A percentile compares a stretch with the other conserved stretches of the same genome.
Conservation (phyloP, 1,140 invertebrate genomes). For the Neodiprion pinetum region DNA sequence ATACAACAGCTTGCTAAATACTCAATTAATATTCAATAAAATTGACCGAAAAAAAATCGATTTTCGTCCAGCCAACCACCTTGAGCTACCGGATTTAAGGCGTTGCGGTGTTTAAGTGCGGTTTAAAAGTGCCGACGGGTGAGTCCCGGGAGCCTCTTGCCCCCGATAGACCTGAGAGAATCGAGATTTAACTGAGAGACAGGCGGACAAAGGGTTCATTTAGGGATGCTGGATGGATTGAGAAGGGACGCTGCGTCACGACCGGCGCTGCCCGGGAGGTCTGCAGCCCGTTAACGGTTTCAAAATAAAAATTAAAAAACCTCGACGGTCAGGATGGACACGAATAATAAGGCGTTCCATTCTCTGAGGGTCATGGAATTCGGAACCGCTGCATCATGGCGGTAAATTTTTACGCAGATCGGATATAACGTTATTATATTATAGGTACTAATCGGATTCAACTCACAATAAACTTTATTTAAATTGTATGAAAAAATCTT, state of each 20-base stretch:
- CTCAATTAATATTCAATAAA: background rate
- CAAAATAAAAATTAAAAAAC: background rate
- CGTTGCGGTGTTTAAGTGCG: background rate
- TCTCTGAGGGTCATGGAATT: too few species aligned
- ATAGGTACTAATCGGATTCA: too few species aligned
- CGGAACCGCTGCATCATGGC: too few species aligned
- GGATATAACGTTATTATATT: too few species aligned
- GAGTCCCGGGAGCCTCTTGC: background rate
- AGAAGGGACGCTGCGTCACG: background rate
- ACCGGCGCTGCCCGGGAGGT: background rate
- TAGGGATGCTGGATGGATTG: background rate
- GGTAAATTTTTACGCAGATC: too few species aligned
- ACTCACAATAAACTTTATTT: too few species aligned
- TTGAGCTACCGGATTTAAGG: background rate
- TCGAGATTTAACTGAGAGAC: background rate
- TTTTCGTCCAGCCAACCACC: background rate
- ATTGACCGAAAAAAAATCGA: background rate
- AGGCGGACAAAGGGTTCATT: background rate
- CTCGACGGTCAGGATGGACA: too few species aligned
- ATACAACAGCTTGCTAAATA: too few species aligned
- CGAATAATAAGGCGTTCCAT: too few species aligned
- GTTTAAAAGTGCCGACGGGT: background rate
- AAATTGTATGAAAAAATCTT: too few species aligned
- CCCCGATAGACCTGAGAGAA: conserved; percentile 1
- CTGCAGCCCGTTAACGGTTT: background rate